Percentiles rank a stretch among this genome's conserved stretches.
Conservation (phyloP, 2,113 vertebrate genomes). For the Tetraodon nigroviridis region DNA sequence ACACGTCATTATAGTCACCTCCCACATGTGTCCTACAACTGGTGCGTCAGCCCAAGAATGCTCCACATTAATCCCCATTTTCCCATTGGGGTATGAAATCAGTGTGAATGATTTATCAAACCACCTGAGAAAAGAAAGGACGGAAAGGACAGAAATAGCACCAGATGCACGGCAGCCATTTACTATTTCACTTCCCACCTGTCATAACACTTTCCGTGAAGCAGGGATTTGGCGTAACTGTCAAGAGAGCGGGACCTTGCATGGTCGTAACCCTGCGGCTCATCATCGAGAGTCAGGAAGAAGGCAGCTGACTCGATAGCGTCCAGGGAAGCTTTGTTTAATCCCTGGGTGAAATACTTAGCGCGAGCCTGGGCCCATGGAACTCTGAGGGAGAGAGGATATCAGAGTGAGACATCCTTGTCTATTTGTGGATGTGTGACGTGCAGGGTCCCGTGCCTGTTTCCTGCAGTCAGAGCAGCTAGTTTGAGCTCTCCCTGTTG, state of each 20-base stretch:
- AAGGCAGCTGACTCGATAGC: conserved; percentile 85
- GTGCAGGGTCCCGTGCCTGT: conserved; percentile 69
- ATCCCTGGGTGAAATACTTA: conserved; percentile 78
- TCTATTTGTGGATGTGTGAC: background rate
- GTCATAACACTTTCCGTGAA: conserved; percentile 89
- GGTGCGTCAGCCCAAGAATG: conserved; percentile 90
- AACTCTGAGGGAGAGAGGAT: conserved; percentile 62
- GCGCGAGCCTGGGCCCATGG: conserved; percentile 86
- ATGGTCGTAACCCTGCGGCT: conserved; percentile 72
- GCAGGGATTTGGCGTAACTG: conserved; percentile 85
- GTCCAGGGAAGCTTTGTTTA: conserved; percentile 80
- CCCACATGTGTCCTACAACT: conserved; percentile 88
- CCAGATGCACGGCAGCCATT: background rate
- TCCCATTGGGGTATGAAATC: conserved; percentile 84
- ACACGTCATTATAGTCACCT: conserved; percentile 68
- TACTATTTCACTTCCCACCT: conserved; percentile 66
- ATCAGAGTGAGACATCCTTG: background rate
- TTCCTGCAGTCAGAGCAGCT: conserved; percentile 84
- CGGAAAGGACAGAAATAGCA: fast-evolving
- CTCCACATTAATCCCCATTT: conserved; percentile 82
- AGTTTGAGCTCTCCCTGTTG: conserved; percentile 83
- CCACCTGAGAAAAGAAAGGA: conserved; percentile 75
- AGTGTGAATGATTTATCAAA: conserved; percentile 91
- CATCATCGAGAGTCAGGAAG: conserved; percentile 85
- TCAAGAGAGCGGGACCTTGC: conserved; percentile 75